A percentile compares a stretch with the other conserved stretches of the same genome.
These are phyloP conservation scores for Ichneumon xanthorius DNA, from an alignment of 2,888 invertebrate species.

Conservation along the genomic window DNA sequence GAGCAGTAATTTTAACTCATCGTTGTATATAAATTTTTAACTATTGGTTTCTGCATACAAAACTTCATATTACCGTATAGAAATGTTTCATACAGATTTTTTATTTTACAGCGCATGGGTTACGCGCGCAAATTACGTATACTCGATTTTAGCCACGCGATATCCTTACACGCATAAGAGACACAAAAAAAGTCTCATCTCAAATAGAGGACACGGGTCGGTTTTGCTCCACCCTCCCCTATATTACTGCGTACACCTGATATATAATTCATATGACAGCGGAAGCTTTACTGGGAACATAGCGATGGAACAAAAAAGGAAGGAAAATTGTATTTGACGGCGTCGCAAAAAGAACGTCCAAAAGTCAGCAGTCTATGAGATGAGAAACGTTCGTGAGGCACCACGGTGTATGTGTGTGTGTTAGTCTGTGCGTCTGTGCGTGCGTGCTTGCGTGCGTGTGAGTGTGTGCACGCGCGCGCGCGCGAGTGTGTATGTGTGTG, in stretches of 20 bases:
- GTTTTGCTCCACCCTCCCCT: too few relatives aligned
- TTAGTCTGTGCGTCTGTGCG: too few relatives aligned
- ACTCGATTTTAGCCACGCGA: too few relatives aligned
- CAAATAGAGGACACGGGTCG: not conserved
- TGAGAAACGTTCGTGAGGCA: slow-evolving; percentile 62
- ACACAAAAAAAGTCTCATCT: not conserved
- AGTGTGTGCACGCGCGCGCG: too few relatives aligned
- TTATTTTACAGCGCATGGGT: too few relatives aligned
- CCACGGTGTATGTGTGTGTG: slow-evolving; percentile 59
- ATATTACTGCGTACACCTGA: slow-evolving; percentile 10
- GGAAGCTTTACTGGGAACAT: slow-evolving; percentile 18
- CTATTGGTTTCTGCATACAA: too few relatives aligned
- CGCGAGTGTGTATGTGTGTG: not conserved
- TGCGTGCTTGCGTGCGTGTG: too few relatives aligned
- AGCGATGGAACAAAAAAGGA: slow-evolving; percentile 30
- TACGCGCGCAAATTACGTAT: too few relatives aligned
- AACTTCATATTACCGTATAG: too few relatives aligned
- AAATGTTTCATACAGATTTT: too few relatives aligned
- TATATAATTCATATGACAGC: not conserved
- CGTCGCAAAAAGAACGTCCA: slow-evolving; percentile 16
- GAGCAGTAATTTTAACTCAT: too few relatives aligned
- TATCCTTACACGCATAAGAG: not conserved
- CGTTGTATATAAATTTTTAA: too few relatives aligned
- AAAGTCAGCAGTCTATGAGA: slow-evolving; percentile 10
- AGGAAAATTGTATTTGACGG: slow-evolving; percentile 54